Evolutionary conservation across 1,140 invertebrate genomes (phyloP).

Genomic region (Harlomillsia oculata): DNA sequence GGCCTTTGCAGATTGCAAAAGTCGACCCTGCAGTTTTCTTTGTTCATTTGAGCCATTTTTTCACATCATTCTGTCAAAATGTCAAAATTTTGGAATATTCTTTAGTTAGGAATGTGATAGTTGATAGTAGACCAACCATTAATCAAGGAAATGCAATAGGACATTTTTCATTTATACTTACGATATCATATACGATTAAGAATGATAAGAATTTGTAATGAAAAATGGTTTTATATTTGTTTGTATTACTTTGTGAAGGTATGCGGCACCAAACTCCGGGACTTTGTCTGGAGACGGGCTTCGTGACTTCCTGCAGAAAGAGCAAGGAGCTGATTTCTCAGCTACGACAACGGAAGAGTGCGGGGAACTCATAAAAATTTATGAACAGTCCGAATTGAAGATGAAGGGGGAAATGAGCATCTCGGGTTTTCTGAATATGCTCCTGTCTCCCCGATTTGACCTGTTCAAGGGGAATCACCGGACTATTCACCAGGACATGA

Average conservation of each 20-base stretch:
- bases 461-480: constrained; percentile 40
- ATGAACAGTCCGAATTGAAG: constrained; percentile 39
- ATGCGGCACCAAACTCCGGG: constrained; percentile 15
- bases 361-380: constrained; percentile 39
- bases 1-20: too few relatives aligned
- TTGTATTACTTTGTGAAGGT: constrained; percentile 31
- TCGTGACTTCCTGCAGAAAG: constrained; percentile 35
- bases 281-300: constrained; percentile 31
- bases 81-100: too few relatives aligned
- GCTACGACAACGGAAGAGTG: constrained; percentile 37
- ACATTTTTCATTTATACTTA: too few relatives aligned
- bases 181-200: too few relatives aligned
- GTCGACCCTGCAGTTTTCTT: too few relatives aligned
- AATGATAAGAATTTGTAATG: too few relatives aligned
- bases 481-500: constrained; percentile 52
- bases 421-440: constrained; percentile 41
- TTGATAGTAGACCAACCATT: too few relatives aligned
- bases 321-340: constrained; percentile 36
- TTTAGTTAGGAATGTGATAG: too few relatives aligned
- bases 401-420: constrained; percentile 35
- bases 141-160: too few relatives aligned
- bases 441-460: constrained; percentile 41
- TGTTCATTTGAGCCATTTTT: too few relatives aligned
- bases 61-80: too few relatives aligned
- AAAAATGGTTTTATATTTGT: too few relatives aligned